phyloP scores from a whole-genome alignment of 2,797 vertebrate species.

The Paguma larvata region DNA sequence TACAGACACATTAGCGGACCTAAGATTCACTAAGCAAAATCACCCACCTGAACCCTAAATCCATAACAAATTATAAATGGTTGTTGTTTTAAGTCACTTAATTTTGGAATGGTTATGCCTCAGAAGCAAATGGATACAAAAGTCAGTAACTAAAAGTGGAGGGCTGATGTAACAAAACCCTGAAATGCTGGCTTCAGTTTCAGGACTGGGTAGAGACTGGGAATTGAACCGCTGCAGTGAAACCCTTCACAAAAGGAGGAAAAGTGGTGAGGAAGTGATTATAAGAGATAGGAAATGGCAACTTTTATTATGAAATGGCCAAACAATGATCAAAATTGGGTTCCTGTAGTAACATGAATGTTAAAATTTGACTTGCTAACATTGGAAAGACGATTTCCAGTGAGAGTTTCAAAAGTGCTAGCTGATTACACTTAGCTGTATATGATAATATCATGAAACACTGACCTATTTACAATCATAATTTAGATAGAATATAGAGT shows the following conservation, averaged over 20 bases:
- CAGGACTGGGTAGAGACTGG: background rate
- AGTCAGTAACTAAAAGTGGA: background rate
- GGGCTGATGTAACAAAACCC: background rate
- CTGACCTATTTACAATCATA: background rate
- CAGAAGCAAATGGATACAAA: background rate
- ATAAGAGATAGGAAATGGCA: background rate
- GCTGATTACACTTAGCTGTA: background rate
- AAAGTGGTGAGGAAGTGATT: background rate
- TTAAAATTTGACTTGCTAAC: background rate
- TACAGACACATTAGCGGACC: background rate
- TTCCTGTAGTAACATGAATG: background rate
- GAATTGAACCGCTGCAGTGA: background rate
- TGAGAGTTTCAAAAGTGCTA: background rate
- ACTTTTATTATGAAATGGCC: background rate
- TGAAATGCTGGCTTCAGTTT: background rate
- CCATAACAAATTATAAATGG: background rate
- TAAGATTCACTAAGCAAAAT: background rate
- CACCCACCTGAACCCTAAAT: background rate
- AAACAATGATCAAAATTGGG: background rate
- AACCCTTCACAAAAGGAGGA: background rate
- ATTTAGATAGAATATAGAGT: background rate
- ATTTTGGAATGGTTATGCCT: background rate
- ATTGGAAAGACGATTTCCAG: background rate
- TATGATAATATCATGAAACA: background rate
- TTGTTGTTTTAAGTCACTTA: background rate